phyloP scores from a whole-genome alignment of 2,797 vertebrate species.

The Gymnothorax javanicus region DNA sequence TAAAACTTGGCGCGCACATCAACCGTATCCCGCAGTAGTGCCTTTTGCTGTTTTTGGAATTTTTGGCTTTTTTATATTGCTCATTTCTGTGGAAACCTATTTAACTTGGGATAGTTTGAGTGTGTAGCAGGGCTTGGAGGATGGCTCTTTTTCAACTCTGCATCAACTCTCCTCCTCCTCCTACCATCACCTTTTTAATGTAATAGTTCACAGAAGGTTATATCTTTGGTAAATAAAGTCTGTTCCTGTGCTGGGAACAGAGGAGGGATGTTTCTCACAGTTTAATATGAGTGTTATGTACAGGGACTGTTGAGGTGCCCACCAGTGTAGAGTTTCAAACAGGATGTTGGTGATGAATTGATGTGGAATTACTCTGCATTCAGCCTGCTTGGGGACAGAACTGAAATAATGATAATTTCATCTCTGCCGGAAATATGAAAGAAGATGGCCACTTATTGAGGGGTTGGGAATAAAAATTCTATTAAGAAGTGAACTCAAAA shows the following conservation, averaged over 20 bases:
- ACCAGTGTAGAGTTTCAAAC: background rate
- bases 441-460: background rate
- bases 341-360: background rate
- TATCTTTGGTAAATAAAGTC: background rate
- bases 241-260: background rate
- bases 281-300: background rate
- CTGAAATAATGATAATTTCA: background rate
- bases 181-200: background rate
- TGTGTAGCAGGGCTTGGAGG: too few relatives aligned
- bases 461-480: background rate
- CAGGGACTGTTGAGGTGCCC: background rate
- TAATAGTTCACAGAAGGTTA: background rate
- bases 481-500: background rate
- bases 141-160: constrained; percentile 11
- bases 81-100: too few relatives aligned
- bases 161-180: background rate
- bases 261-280: background rate
- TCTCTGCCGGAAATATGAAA: background rate
- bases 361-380: background rate
- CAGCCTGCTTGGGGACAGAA: background rate
- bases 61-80: too few relatives aligned
- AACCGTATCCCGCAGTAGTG: too few relatives aligned
- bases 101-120: too few relatives aligned
- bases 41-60: too few relatives aligned
- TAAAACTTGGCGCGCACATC: too few relatives aligned